Evolutionary conservation across 2,113 vertebrate genomes (phyloP).

Genomic region (Argyrosomus japonicus): DNA sequence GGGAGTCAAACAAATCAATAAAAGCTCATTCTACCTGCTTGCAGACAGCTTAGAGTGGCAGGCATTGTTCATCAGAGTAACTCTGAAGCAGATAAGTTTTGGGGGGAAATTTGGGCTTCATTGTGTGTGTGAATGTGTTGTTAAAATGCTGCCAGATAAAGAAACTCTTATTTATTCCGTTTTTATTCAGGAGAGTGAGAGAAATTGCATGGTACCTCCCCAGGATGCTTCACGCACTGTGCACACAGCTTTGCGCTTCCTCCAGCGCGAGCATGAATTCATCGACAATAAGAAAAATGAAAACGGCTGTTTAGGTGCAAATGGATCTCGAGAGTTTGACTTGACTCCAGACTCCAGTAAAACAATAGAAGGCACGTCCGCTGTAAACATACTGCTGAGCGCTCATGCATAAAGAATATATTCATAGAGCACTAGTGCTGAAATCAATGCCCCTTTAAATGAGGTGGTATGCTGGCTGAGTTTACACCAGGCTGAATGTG

Average conservation of each 20-base stretch:
- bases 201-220: constrained; percentile 39
- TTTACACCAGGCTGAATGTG: constrained; percentile 67
- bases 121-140: constrained; percentile 18
- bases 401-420: constrained; percentile 61
- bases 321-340: constrained; percentile 54
- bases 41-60: not conserved
- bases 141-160: not conserved
- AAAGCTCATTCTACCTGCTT: constrained; percentile 4
- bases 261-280: constrained; percentile 38
- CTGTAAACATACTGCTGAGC: constrained; percentile 51
- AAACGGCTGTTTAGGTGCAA: constrained; percentile 36
- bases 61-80: constrained; percentile 39
- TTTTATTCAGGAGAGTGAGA: constrained; percentile 32
- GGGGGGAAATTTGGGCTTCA: constrained; percentile 6
- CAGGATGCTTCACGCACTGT: constrained; percentile 30
- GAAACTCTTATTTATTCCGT: constrained; percentile 13
- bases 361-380: constrained; percentile 41
- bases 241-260: constrained; percentile 33
- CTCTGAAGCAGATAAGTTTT: constrained; percentile 48
- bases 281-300: constrained; percentile 50
- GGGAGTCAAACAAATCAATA: constrained; percentile 32
- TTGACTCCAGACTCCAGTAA: constrained; percentile 35
- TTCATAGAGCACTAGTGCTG: constrained; percentile 60
- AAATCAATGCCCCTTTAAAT: constrained; percentile 76
- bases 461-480: constrained; percentile 61